Evolutionary conservation across 2,113 vertebrate species (phyloP).

Genomic region (Actinemys pallida): DNA sequence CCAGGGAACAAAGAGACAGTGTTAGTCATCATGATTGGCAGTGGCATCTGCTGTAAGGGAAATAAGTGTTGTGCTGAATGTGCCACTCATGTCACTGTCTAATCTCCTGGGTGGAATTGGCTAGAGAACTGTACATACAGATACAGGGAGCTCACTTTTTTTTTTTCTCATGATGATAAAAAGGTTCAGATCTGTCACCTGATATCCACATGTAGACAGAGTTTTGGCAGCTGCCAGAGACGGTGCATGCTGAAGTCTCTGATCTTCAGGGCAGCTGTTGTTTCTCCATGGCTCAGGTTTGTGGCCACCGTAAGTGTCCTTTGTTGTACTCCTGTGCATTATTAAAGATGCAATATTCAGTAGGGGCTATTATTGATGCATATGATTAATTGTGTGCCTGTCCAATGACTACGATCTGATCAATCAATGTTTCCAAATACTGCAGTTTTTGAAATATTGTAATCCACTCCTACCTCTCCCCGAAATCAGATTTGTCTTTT

Average conservation of each 20-base stretch:
- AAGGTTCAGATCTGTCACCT: not conserved
- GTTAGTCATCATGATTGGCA: not conserved
- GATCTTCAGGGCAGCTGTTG: not conserved
- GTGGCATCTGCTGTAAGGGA: not conserved
- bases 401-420: not conserved
- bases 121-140: not conserved
- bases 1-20: not conserved
- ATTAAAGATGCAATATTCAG: not conserved
- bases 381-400: not conserved
- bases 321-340: not conserved
- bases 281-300: not conserved
- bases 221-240: not conserved
- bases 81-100: not conserved
- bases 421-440: not conserved
- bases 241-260: not conserved
- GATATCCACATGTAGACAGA: not conserved
- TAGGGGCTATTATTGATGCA: not conserved
- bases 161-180: not conserved
- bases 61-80: not conserved
- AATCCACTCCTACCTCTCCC: not conserved
- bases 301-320: not conserved
- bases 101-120: not conserved
- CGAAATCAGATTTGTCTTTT: not conserved
- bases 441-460: not conserved
- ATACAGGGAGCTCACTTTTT: not conserved